phyloP scores from a whole-genome alignment of 2,888 invertebrate species.

The Lymantria monacha region DNA sequence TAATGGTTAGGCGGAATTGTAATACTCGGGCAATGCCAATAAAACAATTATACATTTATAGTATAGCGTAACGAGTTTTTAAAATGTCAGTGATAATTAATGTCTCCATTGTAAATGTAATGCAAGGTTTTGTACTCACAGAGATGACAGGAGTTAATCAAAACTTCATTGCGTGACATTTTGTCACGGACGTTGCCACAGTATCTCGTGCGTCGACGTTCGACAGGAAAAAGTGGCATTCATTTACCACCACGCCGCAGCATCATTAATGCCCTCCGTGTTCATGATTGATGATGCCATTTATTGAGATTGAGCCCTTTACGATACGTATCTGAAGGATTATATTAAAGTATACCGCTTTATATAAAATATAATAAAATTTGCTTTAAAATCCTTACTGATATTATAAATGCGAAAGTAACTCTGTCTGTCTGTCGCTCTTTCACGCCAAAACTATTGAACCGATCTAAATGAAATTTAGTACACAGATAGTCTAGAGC shows the following conservation, averaged over 20 bases:
- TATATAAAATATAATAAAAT: no score
- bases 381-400: no score
- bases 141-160: slow-evolving; percentile 59
- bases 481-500: no score
- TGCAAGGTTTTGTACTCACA: slow-evolving; percentile 45
- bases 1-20: no score
- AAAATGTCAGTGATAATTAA: slow-evolving; percentile 48
- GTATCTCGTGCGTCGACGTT: slow-evolving; percentile 25
- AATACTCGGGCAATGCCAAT: no score
- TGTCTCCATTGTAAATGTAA: slow-evolving; percentile 58
- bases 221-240: slow-evolving; percentile 52
- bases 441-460: no score
- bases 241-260: slow-evolving; percentile 45
- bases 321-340: slow-evolving; percentile 4
- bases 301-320: slow-evolving; percentile 37
- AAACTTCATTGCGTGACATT: slow-evolving; percentile 73
- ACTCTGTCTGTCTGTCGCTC: no score
- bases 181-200: slow-evolving; percentile 54
- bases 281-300: slow-evolving; percentile 61
- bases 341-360: no score
- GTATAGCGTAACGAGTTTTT: slow-evolving; percentile 19
- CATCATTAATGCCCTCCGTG: slow-evolving; percentile 37
- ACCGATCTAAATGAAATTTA: no score
- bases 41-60: no score
- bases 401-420: no score